A percentile compares a stretch with the other conserved stretches of the same genome.
These are phyloP conservation scores for Oxyura jamaicensis DNA, from an alignment of 2,113 vertebrate genomes.

Conservation along the genomic window DNA sequence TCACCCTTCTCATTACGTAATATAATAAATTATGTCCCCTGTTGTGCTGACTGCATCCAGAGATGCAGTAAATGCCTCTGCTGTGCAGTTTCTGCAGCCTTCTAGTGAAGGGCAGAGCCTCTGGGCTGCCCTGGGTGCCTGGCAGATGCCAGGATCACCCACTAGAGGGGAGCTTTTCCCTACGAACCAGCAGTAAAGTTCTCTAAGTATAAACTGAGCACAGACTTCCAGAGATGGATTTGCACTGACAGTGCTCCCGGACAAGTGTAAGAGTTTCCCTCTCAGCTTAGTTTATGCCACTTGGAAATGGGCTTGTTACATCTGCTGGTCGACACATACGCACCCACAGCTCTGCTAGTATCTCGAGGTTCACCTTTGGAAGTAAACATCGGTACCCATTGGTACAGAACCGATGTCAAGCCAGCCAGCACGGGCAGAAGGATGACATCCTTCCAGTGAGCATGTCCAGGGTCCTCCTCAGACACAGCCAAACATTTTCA, in stretches of 20 bases:
- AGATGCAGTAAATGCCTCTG: not conserved
- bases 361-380: not conserved
- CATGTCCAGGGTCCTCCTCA: not conserved
- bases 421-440: not conserved
- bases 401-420: not conserved
- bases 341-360: not conserved
- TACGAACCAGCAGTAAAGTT: not conserved
- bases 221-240: accelerated
- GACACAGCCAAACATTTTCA: not conserved
- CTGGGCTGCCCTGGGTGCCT: not conserved
- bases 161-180: constrained; percentile 61
- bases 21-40: not conserved
- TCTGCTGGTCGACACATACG: accelerated
- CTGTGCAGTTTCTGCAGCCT: not conserved
- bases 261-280: not conserved
- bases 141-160: not conserved
- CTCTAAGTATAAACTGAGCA: accelerated
- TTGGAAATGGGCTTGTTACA: accelerated
- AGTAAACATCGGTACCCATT: not conserved
- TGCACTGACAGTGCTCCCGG: accelerated
- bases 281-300: not conserved
- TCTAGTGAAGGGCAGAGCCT: accelerated
- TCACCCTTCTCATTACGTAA: not conserved
- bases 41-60: not conserved
- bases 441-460: not conserved